Evolutionary conservation across 2,888 invertebrate species (phyloP).

Genomic region (Himalopsyche japonica): DNA sequence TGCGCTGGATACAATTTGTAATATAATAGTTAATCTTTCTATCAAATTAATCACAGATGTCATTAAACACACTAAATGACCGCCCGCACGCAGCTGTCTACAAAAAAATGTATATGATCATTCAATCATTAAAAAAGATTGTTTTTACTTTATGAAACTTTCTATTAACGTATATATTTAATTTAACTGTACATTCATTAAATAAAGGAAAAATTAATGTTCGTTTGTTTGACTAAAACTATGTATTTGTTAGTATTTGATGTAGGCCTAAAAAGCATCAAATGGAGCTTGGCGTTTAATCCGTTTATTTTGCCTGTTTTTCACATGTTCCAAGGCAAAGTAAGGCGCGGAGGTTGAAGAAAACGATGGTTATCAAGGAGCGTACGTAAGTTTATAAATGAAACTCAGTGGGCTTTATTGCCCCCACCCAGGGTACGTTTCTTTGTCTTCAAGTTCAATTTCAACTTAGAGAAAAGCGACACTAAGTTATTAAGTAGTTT

Average conservation of each 20-base stretch:
- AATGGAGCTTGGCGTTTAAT: background rate
- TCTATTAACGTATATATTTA: too few relatives aligned
- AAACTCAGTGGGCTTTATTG: constrained; percentile 13
- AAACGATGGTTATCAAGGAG: background rate
- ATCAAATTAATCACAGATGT: too few relatives aligned
- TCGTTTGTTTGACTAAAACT: background rate
- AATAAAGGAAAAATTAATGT: too few relatives aligned
- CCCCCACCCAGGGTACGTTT: constrained; percentile 16
- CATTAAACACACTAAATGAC: too few relatives aligned
- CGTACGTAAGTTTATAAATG: background rate
- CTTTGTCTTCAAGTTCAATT: constrained; percentile 40
- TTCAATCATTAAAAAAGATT: too few relatives aligned
- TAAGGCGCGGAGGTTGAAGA: background rate
- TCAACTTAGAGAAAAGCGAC: constrained; percentile 35
- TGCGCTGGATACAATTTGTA: too few relatives aligned
- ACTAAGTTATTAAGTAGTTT: constrained; percentile 40
- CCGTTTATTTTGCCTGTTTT: background rate
- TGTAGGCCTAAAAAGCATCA: background rate
- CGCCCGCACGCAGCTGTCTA: too few relatives aligned
- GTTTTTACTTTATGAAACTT: too few relatives aligned
- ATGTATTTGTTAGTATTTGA: background rate
- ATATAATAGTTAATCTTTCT: too few relatives aligned
- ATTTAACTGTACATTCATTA: too few relatives aligned
- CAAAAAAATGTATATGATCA: too few relatives aligned
- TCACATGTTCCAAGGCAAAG: background rate